Evolutionary conservation across 2,888 invertebrate species (phyloP), one percentile per base, ranked within the genome.

Genomic region (Apodemia arnacis): DNA sequence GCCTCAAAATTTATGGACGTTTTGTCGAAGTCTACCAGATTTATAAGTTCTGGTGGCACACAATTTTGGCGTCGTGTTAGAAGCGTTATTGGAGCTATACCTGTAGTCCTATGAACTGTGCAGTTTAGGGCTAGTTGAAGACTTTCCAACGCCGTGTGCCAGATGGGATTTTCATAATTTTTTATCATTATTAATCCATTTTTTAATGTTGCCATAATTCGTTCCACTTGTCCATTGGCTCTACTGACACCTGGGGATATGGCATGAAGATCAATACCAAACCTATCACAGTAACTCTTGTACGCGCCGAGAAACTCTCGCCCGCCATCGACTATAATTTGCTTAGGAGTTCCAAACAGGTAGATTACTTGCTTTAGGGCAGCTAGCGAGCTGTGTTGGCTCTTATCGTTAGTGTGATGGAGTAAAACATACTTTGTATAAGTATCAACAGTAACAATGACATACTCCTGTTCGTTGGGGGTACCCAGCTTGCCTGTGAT

Each of bases 111-210:
- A 15, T 91, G 88, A 5, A 59, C 1, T 0, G 93, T 92, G 73
- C 93, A 93, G 77, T 94, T 93, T 0, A 93, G 15, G 0, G 93
- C 93, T 2, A 94, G 74, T 77, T 93, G 93, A 1, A 93, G 69
- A 7, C 21, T 70, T 10, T 88, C 90, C 2, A 94, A 31, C 5
- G 92, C 87, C 3, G 83, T 91, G 1, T 91, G 88, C 93, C 93
- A 93, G 10, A 69, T 41, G 15, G 13, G 4, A 0, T 88, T 92
- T 27, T 93, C 89, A 74, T 91, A 91, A 82, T 92, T 93, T 44
- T 91, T 90, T 7, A 59, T 59, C 21, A 59, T 21, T 6, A 59
- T 59, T 10, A 8, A 11, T 18, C 54, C 54, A 54, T 54, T 54
- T n/a, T 54, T 54, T n/a, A 54, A 54, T 54, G 54, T 54, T 18